Percentiles rank a stretch among this genome's conserved stretches.
Evolutionary conservation across 1,140 invertebrate genomes (phyloP).

Genomic region (Chlorops oryzae): DNA sequence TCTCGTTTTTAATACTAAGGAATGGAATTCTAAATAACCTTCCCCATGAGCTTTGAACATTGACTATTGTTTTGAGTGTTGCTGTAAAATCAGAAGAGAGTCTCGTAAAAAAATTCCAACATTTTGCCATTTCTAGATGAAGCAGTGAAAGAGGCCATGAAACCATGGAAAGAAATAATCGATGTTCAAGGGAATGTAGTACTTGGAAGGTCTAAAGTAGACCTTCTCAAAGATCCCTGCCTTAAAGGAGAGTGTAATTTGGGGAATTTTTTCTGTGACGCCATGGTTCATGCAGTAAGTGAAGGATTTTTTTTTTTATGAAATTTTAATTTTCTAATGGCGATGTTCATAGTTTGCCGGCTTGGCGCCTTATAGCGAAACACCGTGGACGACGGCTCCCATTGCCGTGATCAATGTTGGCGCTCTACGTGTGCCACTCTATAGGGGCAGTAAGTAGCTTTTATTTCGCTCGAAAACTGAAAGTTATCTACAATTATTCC

Average conservation of each 20-base stretch:
- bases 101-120: too few relatives aligned
- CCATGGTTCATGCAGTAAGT: conserved; percentile 55
- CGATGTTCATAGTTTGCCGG: conserved; percentile 32
- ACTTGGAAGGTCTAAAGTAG: conserved; percentile 55
- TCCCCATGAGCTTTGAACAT: too few relatives aligned
- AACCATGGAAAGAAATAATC: conserved; percentile 57
- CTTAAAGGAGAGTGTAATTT: conserved; percentile 63
- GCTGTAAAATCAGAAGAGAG: conserved; percentile 37
- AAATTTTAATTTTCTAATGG: too few relatives aligned
- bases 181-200: conserved; percentile 53
- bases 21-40: too few relatives aligned
- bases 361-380: conserved; percentile 23
- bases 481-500: not conserved
- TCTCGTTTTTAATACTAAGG: too few relatives aligned
- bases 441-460: conserved; percentile 47
- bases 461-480: too few relatives aligned
- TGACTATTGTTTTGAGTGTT: too few relatives aligned
- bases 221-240: conserved; percentile 55
- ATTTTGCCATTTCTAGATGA: too few relatives aligned
- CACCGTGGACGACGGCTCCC: conserved; percentile 60
- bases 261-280: conserved; percentile 68
- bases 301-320: conserved; percentile 11
- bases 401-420: conserved; percentile 65
- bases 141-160: conserved; percentile 51
- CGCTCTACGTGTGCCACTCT: conserved; percentile 59